phyloP scores from a whole-genome alignment of 2,888 invertebrate species.

The Xylophagus ater region DNA sequence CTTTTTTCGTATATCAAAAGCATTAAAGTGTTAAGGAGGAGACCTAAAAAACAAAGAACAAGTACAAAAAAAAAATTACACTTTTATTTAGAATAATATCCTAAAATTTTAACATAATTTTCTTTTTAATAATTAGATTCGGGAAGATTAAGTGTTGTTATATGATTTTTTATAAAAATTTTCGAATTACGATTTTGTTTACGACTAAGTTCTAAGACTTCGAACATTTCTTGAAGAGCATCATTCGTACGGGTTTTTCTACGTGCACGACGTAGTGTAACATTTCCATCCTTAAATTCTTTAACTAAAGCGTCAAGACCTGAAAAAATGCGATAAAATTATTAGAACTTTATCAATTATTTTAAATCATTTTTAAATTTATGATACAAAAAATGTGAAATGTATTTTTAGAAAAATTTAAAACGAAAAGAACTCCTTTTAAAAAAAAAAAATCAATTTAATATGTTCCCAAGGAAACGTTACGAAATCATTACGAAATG shows the following conservation, averaged over 20 bases:
- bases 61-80: not conserved
- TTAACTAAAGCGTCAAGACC: constrained; percentile 40
- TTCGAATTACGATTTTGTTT: constrained; percentile 37
- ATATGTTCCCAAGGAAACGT: no score
- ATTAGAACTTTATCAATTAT: no score
- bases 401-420: no score
- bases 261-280: constrained; percentile 35
- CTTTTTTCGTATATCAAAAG: no score
- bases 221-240: constrained; percentile 38
- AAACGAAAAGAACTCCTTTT: no score
- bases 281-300: constrained; percentile 36
- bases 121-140: no score
- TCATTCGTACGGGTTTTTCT: constrained; percentile 34
- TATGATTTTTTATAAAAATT: constrained; percentile 29
- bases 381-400: no score
- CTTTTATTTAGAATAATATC: not conserved
- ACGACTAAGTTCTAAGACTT: constrained; percentile 37
- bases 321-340: constrained; percentile 19
- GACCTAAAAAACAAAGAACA: no score
- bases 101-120: not conserved
- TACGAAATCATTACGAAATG: no score
- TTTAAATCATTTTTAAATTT: no score
- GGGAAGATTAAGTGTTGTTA: constrained; percentile 7
- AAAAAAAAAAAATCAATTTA: no score
- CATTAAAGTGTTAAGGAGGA: no score